Conservation (phyloP, 2,797 vertebrate genomes). For the Gambusia yucatana region DNA sequence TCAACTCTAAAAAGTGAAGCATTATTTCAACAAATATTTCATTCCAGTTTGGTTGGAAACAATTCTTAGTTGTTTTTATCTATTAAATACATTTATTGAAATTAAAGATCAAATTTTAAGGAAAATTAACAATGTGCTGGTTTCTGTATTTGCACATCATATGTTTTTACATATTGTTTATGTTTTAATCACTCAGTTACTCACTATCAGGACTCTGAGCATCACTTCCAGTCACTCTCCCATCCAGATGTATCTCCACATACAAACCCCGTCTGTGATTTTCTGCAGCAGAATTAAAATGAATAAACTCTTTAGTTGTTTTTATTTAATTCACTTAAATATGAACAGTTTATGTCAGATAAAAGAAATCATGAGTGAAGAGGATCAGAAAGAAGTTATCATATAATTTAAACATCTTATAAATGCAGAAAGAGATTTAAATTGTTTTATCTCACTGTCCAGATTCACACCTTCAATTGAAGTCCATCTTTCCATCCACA, state of each 20-base stretch:
- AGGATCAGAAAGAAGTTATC: too few relatives aligned
- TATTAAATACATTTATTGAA: neutral
- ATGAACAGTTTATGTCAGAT: too few relatives aligned
- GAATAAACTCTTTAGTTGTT: neutral
- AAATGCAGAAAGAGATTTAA: too few relatives aligned
- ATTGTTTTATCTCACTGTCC: too few relatives aligned
- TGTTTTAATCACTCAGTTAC: constrained; percentile 33
- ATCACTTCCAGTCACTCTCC: constrained; percentile 72
- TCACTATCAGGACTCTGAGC: constrained; percentile 71
- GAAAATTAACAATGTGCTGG: neutral
- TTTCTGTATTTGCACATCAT: neutral
- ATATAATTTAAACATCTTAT: too few relatives aligned
- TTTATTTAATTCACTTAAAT: too few relatives aligned
- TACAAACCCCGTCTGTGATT: constrained; percentile 75
- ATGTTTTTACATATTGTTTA: neutral
- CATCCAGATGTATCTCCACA: constrained; percentile 76
- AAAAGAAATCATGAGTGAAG: too few relatives aligned
- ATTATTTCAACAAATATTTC: neutral
- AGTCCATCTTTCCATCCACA: too few relatives aligned
- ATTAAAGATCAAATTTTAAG: neutral
- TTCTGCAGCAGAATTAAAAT: constrained; percentile 55
- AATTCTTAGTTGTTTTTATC: neutral
- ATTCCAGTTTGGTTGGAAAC: neutral
- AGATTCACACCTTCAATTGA: too few relatives aligned
- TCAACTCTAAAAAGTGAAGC: neutral